phyloP scores from a whole-genome alignment of 2,113 vertebrate species.

The Tachuris rubrigastra region DNA sequence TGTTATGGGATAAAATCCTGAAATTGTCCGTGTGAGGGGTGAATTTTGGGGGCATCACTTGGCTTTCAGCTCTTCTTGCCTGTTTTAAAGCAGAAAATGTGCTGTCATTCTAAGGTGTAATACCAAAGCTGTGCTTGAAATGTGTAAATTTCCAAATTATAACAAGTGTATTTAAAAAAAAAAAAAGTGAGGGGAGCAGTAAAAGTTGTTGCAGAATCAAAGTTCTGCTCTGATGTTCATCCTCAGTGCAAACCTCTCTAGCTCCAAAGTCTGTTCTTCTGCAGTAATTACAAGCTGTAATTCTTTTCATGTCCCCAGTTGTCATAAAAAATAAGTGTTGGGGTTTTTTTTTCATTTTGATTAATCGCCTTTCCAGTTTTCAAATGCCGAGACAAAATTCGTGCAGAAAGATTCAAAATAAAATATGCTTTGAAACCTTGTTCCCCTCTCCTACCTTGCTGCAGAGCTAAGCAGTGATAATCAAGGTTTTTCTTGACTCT shows the following conservation, averaged over 20 bases:
- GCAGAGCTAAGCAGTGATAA: background rate
- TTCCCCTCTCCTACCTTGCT: background rate
- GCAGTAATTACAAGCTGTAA: background rate
- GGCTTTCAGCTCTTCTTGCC: background rate
- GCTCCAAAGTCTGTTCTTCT: background rate
- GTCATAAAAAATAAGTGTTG: background rate
- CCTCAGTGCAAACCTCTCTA: background rate
- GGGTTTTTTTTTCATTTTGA: background rate
- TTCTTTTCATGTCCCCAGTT: background rate
- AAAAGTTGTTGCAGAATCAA: background rate
- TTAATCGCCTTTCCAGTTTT: background rate
- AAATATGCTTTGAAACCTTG: background rate
- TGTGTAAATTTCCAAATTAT: accelerated
- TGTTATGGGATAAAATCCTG: background rate
- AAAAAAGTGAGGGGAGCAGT: accelerated
- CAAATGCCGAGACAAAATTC: background rate
- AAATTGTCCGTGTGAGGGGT: background rate
- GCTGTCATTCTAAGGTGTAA: background rate
- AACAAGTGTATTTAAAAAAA: background rate
- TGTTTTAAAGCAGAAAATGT: background rate
- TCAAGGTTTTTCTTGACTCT: background rate
- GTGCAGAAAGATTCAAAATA: background rate
- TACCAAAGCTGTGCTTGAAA: background rate
- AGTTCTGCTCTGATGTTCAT: background rate
- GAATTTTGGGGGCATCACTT: background rate